Evolutionary conservation across 1,140 invertebrate genomes (phyloP).

Genomic region (Heliothis virescens): DNA sequence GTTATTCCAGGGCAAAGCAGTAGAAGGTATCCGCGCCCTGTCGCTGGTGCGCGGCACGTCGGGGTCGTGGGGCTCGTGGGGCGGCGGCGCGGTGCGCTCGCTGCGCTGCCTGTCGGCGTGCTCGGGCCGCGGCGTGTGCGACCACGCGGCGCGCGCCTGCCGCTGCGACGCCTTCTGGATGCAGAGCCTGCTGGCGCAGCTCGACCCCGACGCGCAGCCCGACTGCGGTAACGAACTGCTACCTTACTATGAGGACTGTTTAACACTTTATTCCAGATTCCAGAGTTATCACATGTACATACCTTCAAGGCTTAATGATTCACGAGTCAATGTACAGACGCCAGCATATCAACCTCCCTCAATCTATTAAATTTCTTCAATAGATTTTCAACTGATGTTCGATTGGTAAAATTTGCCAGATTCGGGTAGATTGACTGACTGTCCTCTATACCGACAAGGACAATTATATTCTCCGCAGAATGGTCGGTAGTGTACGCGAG

Average conservation of each 20-base stretch:
- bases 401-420: no score
- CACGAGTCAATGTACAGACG: no score
- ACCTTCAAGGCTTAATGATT: no score
- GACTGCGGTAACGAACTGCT: slow-evolving; percentile 83
- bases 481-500: slow-evolving; percentile 81
- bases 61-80: slow-evolving; percentile 87
- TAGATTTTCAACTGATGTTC: no score
- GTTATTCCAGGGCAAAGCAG: slow-evolving; percentile 61
- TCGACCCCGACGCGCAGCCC: slow-evolving; percentile 61
- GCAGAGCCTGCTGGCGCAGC: slow-evolving; percentile 88
- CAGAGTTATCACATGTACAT: no score
- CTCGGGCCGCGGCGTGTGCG: slow-evolving; percentile 96
- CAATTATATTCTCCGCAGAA: slow-evolving; percentile 54
- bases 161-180: slow-evolving; percentile 98
- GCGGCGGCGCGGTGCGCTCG: slow-evolving; percentile 90
- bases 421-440: no score
- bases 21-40: slow-evolving; percentile 70
- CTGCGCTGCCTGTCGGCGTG: slow-evolving; percentile 97
- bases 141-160: slow-evolving; percentile 93
- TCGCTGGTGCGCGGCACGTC: slow-evolving; percentile 69
- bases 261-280: no score
- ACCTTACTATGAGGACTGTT: background rate
- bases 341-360: no score
- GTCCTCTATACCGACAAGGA: background rate
- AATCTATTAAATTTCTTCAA: no score